Evolutionary conservation across 2,888 invertebrate species (phyloP), one percentile per base, ranked within the genome.

Genomic region (Mactromeris polynyma): DNA sequence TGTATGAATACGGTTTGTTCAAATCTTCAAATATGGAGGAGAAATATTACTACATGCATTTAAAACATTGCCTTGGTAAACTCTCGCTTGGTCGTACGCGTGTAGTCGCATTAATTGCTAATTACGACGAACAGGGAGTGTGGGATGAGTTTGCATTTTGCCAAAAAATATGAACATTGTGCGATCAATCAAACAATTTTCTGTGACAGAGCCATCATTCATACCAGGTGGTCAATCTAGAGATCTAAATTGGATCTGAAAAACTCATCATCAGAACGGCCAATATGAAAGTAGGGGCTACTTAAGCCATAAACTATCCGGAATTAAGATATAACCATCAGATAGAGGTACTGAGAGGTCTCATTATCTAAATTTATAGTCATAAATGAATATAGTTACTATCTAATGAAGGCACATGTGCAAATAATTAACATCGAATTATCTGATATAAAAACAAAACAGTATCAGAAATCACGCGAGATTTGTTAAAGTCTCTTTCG

Each of bases 391-490:
- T 73, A 73, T 73, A 73, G 73, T 36, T 7, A 73, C 73, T 17
- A 73, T 73, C 73, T 33, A 17, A 33, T 2, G 19, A 26, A 73
- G 33, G 42, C 73, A 4, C 31, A 33, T 40, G 31, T 19, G 64
- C 46, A 83, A 83, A 83, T 83, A 83, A 83, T 83, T 83, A 73
- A 38, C 36, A 38, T 2, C n/a, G 33, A 64, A 83, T 83, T 83
- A 83, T 83, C 83, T 21, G 46, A 26, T 11, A 69, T 83, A 73
- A 73, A 42, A 7, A 81, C 54, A 73, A 73, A 73, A 73, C 31
- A 17, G 73, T 36, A 73, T 73, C 36, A 33, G 26, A 36, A 36
- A 73, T 36, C 73, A 73, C 73, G 6, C 73, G 17, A 26, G 73
- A 73, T 36, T 73, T 73, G 73, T 73, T 33, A 17, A 21, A 73